Base-by-base conservation (phyloP, 2,797 vertebrate species). In the Lacerta viridis region DNA sequence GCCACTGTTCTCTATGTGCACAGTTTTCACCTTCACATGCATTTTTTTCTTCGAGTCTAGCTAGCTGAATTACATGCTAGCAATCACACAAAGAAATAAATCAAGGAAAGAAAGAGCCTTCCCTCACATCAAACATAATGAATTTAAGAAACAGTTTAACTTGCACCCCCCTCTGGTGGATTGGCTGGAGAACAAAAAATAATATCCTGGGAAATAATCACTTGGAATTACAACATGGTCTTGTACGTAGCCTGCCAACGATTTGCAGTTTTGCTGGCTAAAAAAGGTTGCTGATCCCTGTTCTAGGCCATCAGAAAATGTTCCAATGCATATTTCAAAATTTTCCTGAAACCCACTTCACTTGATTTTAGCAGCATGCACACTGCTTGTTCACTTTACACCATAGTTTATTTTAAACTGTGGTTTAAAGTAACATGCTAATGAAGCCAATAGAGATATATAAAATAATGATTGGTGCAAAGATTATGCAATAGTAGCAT, bases 181-280 rank as follows among this genome's bases (percentile, higher is more conserved):
- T 93, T 85, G 76, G 55, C n/a, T 89, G 9, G 7, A 39, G 23
- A 59, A 74, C 33, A 87, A 89, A 74, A 15, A 5, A 15, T 7
- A 29, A 33, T 1, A 17, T 46, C 20, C 5, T 59, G 13, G 61
- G 18, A 78, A 87, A 86, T 23, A 36, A 87, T 17, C 55, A 20
- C 18, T 50, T 13, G 68, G 23, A 68, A 36, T 77, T 46, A 36
- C 17, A n/a, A 33, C n/a, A 29, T 1, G 6, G 68, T 11, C 10
- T 27, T 27, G 10, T 46, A 46, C 25, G 0, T 23, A 50, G 1
- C 13, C 43, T n/a, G 23, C 25, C 66, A 66, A 17, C 8, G 7
- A 77, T 66, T 27, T 7, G n/a, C 68, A 50, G 20, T 72, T 55
- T 84, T n/a, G 13, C 33, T 66, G 25, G 36, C 23, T 33, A 2